Evolutionary conservation across 2,113 vertebrate genomes (phyloP), one percentile per base, ranked within the genome.

Genomic region (Misgurnus anguillicaudatus): DNA sequence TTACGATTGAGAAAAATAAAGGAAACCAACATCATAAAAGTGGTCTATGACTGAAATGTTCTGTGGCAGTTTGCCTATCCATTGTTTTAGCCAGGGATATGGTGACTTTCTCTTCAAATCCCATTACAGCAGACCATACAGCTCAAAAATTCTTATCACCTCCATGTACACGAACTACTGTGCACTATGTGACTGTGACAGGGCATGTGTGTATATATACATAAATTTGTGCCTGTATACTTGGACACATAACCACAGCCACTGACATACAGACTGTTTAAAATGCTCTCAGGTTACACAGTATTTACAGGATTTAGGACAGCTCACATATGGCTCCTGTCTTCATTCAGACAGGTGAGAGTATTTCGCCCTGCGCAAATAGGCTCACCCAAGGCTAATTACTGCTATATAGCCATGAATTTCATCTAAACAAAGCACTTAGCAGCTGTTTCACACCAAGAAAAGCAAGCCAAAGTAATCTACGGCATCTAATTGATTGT

Each of bases 311-410:
- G 81, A 62, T 73, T 75, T 53, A 60, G 80, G 73, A 70, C 79
- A 65, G 38, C 51, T 68, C 80, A 55, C 85, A 84, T 82, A 83
- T 81, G 82, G 85, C 78, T 47, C 75, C 74, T 73, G 57, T 65
- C 38, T 53, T 39, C 17, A 69, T 60, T 41, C 48, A 60, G 39
- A 83, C 81, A 79, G 81, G 81, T 70, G 47, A 79, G 53, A 60
- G 48, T 68, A 68, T 78, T 60, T 64, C 4, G 9, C 19, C 1
- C 1, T 19, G 16, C 41, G 1, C 60, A 4, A 17, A 14, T 17
- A 7, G 0, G 17, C 21, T 45, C 57, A 66, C 17, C 14, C 77
- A 83, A 85, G 83, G 74, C 17, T 83, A 84, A 89, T 85, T 74
- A 64, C 14, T 9, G 42, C n/a, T 45, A 41, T 36, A 36, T 7